A percentile compares a stretch with the other conserved stretches of the same genome.
Conservation (phyloP, 1,140 invertebrate species). For the Diorhabda carinulata region DNA sequence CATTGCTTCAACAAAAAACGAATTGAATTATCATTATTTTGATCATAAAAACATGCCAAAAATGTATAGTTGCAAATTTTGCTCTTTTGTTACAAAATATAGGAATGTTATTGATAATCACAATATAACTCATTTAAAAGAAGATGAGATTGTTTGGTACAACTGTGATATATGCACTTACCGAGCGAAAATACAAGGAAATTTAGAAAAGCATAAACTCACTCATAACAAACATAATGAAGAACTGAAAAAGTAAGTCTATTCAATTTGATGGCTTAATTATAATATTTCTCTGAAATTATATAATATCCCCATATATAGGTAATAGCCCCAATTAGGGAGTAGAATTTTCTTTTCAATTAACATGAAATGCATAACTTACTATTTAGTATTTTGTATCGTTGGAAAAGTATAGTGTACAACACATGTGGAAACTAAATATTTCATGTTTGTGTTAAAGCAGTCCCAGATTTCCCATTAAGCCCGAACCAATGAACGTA, state of each 20-base stretch:
- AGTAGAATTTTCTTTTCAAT: too few relatives aligned
- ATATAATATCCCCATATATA: too few relatives aligned
- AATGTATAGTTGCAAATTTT: not conserved
- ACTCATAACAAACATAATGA: not conserved
- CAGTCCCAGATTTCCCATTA: too few relatives aligned
- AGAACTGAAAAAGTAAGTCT: constrained; percentile 4
- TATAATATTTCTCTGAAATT: too few relatives aligned
- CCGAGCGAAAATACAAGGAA: not conserved
- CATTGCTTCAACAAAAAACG: not conserved
- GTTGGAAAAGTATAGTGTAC: too few relatives aligned
- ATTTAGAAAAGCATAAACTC: constrained; percentile 7
- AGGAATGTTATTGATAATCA: constrained; percentile 5
- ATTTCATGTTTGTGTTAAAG: too few relatives aligned
- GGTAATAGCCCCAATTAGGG: too few relatives aligned
- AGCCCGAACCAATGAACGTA: too few relatives aligned
- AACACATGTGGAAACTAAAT: too few relatives aligned
- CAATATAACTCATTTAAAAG: constrained; percentile 7
- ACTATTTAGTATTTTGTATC: too few relatives aligned
- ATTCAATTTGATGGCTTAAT: not conserved
- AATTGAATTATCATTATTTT: constrained; percentile 8
- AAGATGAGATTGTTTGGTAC: constrained; percentile 5
- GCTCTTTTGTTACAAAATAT: constrained; percentile 1
- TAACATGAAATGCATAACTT: too few relatives aligned
- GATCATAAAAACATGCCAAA: not conserved
- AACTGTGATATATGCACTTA: constrained; percentile 1